A percentile compares a stretch with the other conserved stretches of the same genome.
Conservation (phyloP, 1,140 invertebrate genomes). For the Drosophila busckii region DNA sequence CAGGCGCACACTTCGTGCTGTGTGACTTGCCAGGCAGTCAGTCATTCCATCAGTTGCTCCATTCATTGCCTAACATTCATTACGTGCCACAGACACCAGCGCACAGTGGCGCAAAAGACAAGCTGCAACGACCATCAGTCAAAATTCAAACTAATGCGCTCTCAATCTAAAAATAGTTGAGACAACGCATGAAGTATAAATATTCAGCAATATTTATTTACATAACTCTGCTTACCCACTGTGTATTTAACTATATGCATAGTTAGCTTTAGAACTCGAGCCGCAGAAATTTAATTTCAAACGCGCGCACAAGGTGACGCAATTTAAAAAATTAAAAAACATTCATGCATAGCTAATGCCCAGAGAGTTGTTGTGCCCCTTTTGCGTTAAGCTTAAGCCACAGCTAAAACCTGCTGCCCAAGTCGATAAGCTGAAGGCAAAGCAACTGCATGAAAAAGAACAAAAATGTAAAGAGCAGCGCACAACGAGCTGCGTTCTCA, state of each 20-base stretch:
- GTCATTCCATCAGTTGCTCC: slow-evolving; percentile 8
- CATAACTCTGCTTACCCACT: no score
- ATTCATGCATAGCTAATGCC: slow-evolving; percentile 55
- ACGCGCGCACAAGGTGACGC: no score
- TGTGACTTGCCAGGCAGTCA: slow-evolving; percentile 12
- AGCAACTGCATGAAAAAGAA: slow-evolving; percentile 19
- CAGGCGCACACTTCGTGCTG: not conserved
- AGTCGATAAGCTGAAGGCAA: slow-evolving; percentile 45
- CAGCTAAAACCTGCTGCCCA: slow-evolving; percentile 40
- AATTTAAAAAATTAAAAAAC: slow-evolving; percentile 50
- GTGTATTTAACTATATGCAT: no score
- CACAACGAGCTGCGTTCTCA: slow-evolving; percentile 24
- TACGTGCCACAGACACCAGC: no score
- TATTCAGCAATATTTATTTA: no score
- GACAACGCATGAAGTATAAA: no score
- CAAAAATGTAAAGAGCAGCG: slow-evolving; percentile 13
- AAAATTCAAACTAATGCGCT: no score
- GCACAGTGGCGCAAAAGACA: no score
- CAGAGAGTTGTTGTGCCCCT: slow-evolving; percentile 14
- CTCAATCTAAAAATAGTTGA: no score
- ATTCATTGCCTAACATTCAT: slow-evolving; percentile 33
- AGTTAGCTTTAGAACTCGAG: no score
- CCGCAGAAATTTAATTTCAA: no score
- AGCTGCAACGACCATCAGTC: no score
- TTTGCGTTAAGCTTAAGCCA: not conserved